Base-by-base conservation (phyloP, 2,797 vertebrate genomes). In the Huso huso region DNA sequence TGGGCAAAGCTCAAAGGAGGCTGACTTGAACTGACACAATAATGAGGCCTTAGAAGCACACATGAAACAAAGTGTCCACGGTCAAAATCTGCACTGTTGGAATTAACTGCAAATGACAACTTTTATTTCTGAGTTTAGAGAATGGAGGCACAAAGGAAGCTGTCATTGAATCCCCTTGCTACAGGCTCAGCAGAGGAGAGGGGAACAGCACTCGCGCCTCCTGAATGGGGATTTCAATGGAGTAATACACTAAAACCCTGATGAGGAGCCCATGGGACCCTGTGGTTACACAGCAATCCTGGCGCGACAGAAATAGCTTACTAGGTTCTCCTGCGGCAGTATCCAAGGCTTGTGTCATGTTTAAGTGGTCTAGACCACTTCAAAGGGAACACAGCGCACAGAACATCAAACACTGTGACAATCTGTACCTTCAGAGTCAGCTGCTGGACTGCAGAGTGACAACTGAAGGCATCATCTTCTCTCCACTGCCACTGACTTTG, bases 181-280 rank as follows among this genome's bases (percentile, higher is more conserved):
- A n/a, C 9, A 37, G 10, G 64, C 59, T 37, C 9, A 18, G 2
- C 48, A 50, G 60, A 23, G 60, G 48, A 37, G 60, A 63, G 62
- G 63, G 12, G n/a, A n/a, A 63, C 60, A 48, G 53, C 59, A 37
- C 61, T 51, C 51, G 10, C 51, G 12, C 51, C 64, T 50, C 13
- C 15, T 9, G 63, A 52, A 53, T 50, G 64, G 65, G 60, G 13
- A 60, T 70, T 67, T 59, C 61, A 70, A 66, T 67, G 65, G 51
- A 66, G 69, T 64, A 37, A 70, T 64, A 51, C 12, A 62, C 51
- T 50, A 63, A 70, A 64, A 53, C 37, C 15, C 55, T 64, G 61
- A 64, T 67, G 63, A 57, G 53, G 10, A 7, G 61, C 55, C 13
- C 63, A 60, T 62, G 52, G 58, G 69, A 49, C 12, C 2, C 48